Conservation (phyloP, 2,113 vertebrate species). For the Syrmaticus mikado region DNA sequence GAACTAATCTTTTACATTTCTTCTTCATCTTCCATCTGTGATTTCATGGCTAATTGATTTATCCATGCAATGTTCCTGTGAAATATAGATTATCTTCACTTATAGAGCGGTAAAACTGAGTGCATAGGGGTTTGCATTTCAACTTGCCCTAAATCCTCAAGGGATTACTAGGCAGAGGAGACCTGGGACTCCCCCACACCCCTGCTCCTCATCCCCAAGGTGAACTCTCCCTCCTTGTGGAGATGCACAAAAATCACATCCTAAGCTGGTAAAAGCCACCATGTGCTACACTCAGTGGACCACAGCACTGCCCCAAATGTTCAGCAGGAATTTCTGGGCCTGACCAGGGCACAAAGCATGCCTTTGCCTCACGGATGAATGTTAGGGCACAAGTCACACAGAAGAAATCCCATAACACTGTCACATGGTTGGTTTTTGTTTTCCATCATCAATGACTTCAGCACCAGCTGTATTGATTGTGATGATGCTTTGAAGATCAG, state of each 20-base stretch:
- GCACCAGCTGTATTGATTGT: fast-evolving
- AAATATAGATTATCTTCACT: slow-evolving; percentile 48
- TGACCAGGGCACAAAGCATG: fast-evolving
- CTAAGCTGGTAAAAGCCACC: fast-evolving
- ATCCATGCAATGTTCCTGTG: slow-evolving; percentile 38
- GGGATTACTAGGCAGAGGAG: background rate
- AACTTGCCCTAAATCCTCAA: background rate
- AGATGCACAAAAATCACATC: background rate
- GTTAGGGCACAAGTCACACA: background rate
- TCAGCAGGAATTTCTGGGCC: background rate
- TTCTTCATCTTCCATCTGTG: slow-evolving; percentile 59
- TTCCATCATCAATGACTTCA: background rate
- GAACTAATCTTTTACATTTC: slow-evolving; percentile 50
- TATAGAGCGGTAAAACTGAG: background rate
- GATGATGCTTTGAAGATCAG: background rate
- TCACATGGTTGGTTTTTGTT: background rate
- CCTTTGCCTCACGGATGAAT: background rate
- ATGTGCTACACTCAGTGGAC: fast-evolving
- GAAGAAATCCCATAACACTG: background rate
- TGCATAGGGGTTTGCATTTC: fast-evolving
- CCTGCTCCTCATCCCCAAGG: background rate
- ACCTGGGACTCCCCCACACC: background rate
- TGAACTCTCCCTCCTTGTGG: background rate
- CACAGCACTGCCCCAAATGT: background rate
- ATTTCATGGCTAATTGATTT: slow-evolving; percentile 62